Percentiles rank a stretch among this genome's conserved stretches.
Conservation (phyloP, 2,113 vertebrate species). For the Podilymbus podiceps region DNA sequence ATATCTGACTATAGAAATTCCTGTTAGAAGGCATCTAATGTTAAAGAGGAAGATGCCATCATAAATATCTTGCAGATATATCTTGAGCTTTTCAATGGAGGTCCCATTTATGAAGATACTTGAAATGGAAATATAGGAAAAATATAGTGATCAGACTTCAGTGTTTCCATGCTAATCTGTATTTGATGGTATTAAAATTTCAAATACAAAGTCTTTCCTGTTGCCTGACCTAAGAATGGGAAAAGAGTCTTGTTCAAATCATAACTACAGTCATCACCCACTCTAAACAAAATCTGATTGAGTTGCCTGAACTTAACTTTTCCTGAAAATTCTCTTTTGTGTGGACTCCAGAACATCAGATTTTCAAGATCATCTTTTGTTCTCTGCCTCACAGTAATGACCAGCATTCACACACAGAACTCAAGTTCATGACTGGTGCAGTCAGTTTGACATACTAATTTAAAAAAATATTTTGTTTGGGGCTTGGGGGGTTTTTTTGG, state of each 20-base stretch:
- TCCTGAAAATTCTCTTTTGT: background rate
- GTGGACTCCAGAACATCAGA: background rate
- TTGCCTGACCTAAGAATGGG: background rate
- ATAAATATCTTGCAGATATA: background rate
- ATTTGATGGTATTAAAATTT: background rate
- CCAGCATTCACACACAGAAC: background rate
- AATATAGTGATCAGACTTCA: background rate
- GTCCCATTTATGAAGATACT: background rate
- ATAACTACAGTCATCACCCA: background rate
- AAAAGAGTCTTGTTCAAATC: background rate
- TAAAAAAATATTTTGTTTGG: background rate
- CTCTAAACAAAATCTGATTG: background rate
- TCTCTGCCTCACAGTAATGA: background rate
- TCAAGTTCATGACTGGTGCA: background rate
- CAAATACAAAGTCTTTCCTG: background rate
- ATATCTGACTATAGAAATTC: background rate
- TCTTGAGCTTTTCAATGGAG: background rate
- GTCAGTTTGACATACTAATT: background rate
- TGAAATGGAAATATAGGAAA: background rate
- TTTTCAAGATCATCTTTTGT: background rate
- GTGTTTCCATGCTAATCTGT: background rate
- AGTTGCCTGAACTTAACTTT: background rate
- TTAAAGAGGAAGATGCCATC: background rate
- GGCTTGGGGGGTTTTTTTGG: accelerated
- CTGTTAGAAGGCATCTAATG: background rate